Evolutionary conservation across 2,113 vertebrate genomes (phyloP), one percentile per base, ranked within the genome.

Genomic region (Rutilus rutilus): DNA sequence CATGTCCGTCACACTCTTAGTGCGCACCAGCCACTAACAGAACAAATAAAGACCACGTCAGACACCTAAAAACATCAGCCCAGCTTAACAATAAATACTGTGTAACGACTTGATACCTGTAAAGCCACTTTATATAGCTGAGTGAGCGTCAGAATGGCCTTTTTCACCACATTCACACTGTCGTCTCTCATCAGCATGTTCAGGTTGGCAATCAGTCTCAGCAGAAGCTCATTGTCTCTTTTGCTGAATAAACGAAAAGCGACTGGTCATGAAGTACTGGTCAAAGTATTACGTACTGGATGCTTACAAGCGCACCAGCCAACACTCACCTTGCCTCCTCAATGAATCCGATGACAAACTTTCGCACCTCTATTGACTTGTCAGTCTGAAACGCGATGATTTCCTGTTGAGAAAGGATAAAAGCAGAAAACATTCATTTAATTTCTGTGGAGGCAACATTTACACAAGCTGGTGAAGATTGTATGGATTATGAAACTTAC

Each of bases 111-210:
- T 8, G 14, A 86, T 84, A 97, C 97, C 97, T 99, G 97, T 54
- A 99, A 91, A 10, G 97, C 95, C 78, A 98, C 96, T 92, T 96
- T 97, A 90, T 99, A 98, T 1, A 98, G 95, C 91, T 99, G 97
- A 0, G 97, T 98, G 93, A 99, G 96, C 6, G 97, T 97, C 36
- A 99, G 96, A 89, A 99, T 97, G 88, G 96, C 96, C 17, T 97
- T 98, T 89, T 99, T 99, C 77, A 98, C 97, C 88, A 99, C 97
- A 0, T 99, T 99, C 73, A 99, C 97, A 0, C 98, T 98, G 42
- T 98, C 98, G 0, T 99, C 97, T 79, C 94, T 95, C 82, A 98
- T 92, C 73, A 98, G 88, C 96, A 98, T 98, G 93, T 99, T 98
- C 67, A 99, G 93, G 90, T 99, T 99, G 7, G 97, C 97, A 0